Evolutionary conservation across 2,113 vertebrate species (phyloP).

Genomic region (Eidolon helvum): DNA sequence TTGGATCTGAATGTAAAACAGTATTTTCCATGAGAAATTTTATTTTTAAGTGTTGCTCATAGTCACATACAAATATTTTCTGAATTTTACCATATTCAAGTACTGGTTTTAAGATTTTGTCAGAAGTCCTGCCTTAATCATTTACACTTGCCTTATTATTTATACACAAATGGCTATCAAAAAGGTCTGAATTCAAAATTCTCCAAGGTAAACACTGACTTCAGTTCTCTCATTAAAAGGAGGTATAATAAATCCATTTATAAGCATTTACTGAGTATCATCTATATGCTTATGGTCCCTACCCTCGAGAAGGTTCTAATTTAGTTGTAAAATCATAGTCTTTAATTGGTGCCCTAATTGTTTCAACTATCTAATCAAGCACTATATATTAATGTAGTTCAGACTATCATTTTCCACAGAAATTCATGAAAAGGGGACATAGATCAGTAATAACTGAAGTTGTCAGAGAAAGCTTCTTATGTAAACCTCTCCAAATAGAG

Average conservation of each 20-base stretch:
- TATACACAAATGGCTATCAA: neutral
- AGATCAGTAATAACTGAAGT: neutral
- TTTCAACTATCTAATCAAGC: neutral
- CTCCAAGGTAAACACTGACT: neutral
- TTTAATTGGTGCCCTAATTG: too few relatives aligned
- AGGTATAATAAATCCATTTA: neutral
- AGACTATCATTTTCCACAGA: neutral
- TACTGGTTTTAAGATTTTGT: neutral
- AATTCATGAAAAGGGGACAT: neutral
- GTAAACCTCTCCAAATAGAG: neutral
- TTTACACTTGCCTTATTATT: neutral
- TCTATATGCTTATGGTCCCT: neutral
- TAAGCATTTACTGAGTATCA: neutral
- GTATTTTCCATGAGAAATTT: neutral
- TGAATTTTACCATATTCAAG: constrained; percentile 32
- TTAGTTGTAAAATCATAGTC: neutral
- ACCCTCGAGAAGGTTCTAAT: neutral
- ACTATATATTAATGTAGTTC: neutral
- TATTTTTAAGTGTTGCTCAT: neutral
- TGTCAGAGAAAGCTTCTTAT: neutral
- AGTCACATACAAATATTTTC: neutral
- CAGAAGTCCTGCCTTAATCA: neutral
- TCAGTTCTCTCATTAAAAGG: neutral
- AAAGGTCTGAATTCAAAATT: neutral
- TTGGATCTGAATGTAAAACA: neutral